Conservation (phyloP, 2,888 invertebrate species). For the Dynastes maya region DNA sequence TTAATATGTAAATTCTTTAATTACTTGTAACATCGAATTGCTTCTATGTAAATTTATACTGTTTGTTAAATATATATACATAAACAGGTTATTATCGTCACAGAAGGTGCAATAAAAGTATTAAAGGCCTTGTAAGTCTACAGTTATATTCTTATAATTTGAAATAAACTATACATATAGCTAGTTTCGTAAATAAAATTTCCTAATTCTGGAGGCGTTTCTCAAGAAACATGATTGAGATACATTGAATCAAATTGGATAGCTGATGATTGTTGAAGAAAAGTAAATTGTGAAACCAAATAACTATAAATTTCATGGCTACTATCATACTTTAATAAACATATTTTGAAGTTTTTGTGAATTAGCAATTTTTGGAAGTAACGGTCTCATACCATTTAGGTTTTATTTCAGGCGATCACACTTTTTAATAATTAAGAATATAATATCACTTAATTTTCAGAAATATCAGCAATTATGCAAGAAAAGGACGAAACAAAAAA, state of each 20-base stretch:
- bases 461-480: slow-evolving; percentile 6
- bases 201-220: neutral
- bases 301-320: neutral
- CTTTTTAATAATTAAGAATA: neutral
- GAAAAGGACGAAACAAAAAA: slow-evolving; percentile 38
- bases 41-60: no score
- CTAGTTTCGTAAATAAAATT: neutral
- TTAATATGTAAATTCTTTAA: no score
- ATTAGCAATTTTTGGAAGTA: neutral
- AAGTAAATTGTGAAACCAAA: neutral
- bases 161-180: no score
- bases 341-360: neutral
- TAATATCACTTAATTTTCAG: neutral
- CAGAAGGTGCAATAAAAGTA: no score
- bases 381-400: neutral
- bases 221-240: neutral
- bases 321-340: neutral
- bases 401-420: neutral
- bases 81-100: no score
- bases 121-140: no score
- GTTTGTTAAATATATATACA: no score
- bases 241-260: no score
- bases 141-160: no score
- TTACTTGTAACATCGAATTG: no score
- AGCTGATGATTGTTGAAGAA: neutral